Conservation (phyloP, 2,797 vertebrate species). For the Phylloscopus collybita region DNA sequence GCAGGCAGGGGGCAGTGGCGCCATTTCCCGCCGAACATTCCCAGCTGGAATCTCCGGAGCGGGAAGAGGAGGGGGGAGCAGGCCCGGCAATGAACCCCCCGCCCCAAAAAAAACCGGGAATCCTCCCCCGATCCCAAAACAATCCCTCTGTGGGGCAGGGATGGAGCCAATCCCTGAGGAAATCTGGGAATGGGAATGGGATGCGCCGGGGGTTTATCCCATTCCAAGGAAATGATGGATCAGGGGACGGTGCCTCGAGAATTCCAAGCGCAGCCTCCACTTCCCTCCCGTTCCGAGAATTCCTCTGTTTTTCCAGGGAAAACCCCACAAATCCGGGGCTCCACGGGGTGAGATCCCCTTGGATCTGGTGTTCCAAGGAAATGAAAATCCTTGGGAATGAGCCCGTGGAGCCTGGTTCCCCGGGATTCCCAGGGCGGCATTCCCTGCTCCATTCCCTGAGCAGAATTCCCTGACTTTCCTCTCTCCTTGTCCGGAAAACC, state of each 20-base stretch:
- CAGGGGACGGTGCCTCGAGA: background rate
- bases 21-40: conserved; percentile 75
- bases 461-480: background rate
- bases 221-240: conserved; percentile 16
- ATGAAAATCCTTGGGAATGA: background rate
- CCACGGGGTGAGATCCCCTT: background rate
- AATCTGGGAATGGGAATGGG: conserved; percentile 38
- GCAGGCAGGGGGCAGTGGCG: conserved; percentile 81
- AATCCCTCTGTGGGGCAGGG: conserved; percentile 58
- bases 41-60: conserved; percentile 54
- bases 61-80: background rate
- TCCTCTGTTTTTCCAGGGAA: background rate
- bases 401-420: fast-evolving
- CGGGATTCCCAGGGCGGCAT: background rate
- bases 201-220: conserved; percentile 10
- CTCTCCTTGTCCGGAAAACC: background rate
- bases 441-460: background rate
- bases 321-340: conserved; percentile 40
- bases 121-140: conserved; percentile 45
- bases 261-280: background rate
- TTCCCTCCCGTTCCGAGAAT: background rate
- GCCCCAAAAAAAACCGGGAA: conserved; percentile 65
- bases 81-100: conserved; percentile 28
- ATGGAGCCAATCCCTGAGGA: conserved; percentile 54
- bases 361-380: background rate